phyloP scores from a whole-genome alignment of 2,888 invertebrate genomes.

The Emmelina monodactyla region DNA sequence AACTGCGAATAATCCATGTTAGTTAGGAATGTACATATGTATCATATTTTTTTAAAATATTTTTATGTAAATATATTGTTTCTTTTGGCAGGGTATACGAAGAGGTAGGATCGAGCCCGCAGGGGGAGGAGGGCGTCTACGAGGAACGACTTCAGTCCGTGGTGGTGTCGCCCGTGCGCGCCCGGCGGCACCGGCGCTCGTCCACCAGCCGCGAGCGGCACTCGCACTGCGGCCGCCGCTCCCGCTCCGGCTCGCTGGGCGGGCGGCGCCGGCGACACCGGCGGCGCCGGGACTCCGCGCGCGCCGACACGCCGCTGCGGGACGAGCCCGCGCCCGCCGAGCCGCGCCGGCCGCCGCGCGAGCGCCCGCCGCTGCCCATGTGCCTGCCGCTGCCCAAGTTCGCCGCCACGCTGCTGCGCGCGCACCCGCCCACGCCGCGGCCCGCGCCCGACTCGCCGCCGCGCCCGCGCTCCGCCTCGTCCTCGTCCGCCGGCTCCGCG shows the following conservation, averaged over 20 bases:
- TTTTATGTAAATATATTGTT: too few species aligned
- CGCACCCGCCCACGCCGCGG: conserved; percentile 54
- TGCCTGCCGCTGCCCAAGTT: conserved; percentile 89
- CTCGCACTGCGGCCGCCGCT: conserved; percentile 30
- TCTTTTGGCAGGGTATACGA: conserved; percentile 44
- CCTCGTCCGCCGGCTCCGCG: conserved; percentile 76
- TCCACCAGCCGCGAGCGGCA: conserved; percentile 76
- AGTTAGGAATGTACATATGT: too few species aligned
- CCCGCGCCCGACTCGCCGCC: conserved; percentile 73
- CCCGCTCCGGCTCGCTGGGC: conserved; percentile 35
- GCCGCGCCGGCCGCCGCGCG: conserved; percentile 74
- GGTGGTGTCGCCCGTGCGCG: conserved; percentile 55
- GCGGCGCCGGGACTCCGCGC: conserved; percentile 63
- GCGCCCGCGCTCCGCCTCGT: conserved; percentile 75
- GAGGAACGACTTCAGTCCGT: conserved; percentile 63
- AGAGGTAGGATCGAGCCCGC: conserved; percentile 70
- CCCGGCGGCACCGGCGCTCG: conserved; percentile 61
- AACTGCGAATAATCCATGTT: too few species aligned
- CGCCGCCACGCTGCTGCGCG: conserved; percentile 73
- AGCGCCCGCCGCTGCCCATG: conserved; percentile 73
- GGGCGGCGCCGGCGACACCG: conserved; percentile 56
- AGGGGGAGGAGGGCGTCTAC: conserved; percentile 68
- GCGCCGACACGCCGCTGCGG: conserved; percentile 86
- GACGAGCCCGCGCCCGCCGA: conserved; percentile 84
- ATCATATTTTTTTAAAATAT: too few species aligned